Evolutionary conservation across 2,113 vertebrate species (phyloP).

Genomic region (Microcebus jonahi): DNA sequence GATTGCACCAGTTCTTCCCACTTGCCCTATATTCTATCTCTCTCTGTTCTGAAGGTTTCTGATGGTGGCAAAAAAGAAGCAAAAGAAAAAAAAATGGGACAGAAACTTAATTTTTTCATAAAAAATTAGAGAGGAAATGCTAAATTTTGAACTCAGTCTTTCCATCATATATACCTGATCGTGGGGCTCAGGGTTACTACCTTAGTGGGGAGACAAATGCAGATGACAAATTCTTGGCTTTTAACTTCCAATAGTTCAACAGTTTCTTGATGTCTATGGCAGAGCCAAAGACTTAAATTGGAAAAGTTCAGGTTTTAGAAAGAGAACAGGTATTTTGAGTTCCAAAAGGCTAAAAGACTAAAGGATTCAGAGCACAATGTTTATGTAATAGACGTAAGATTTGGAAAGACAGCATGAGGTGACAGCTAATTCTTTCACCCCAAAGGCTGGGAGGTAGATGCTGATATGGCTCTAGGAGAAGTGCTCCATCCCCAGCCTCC

Average conservation of each 20-base stretch:
- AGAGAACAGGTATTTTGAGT: background rate
- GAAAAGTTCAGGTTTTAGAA: conserved; percentile 24
- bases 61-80: background rate
- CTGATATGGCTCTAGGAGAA: background rate
- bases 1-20: background rate
- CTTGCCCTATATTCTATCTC: background rate
- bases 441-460: background rate
- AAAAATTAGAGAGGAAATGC: background rate
- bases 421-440: background rate
- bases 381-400: background rate
- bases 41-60: conserved; percentile 2
- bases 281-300: conserved; percentile 2
- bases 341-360: background rate
- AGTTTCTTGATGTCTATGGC: background rate
- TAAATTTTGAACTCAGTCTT: conserved; percentile 13
- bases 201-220: background rate
- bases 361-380: background rate
- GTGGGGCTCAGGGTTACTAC: background rate
- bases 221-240: conserved; percentile 18
- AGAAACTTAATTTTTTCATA: background rate
- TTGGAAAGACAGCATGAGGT: background rate
- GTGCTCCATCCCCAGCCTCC: background rate
- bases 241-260: background rate
- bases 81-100: background rate
- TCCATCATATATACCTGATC: background rate